Percentiles rank a stretch among this genome's conserved stretches.
These are phyloP conservation scores for Sciaenops ocellatus DNA, from an alignment of 2,797 vertebrate species.

Conservation along the genomic window DNA sequence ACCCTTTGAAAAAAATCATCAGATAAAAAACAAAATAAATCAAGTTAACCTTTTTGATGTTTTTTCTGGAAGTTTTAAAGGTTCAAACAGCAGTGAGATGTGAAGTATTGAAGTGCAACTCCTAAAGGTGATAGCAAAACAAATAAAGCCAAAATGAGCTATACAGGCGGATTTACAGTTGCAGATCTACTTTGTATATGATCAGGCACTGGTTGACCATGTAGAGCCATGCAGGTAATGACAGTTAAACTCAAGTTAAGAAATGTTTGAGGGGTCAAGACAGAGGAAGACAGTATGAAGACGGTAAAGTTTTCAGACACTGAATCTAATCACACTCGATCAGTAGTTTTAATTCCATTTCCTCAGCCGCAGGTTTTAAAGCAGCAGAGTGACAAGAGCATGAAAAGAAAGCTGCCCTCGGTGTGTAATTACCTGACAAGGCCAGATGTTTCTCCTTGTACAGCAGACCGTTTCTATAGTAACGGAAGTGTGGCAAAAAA, in stretches of 20 bases:
- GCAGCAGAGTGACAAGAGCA: slow-evolving; percentile 22
- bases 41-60: no score
- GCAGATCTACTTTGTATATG: not conserved
- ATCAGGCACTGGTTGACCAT: not conserved
- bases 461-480: slow-evolving; percentile 51
- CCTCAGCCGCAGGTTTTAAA: slow-evolving; percentile 11
- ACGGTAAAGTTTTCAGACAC: not conserved
- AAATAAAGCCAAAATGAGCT: not conserved
- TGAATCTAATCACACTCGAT: not conserved
- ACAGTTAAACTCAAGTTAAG: not conserved
- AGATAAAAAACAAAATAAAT: no score
- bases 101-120: not conserved
- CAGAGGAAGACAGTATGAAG: not conserved
- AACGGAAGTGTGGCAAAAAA: slow-evolving; percentile 16
- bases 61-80: no score
- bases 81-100: no score
- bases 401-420: slow-evolving; percentile 26
- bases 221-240: not conserved
- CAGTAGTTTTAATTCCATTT: slow-evolving; percentile 21
- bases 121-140: not conserved
- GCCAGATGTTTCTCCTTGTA: slow-evolving; percentile 36
- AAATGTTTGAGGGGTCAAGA: not conserved
- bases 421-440: slow-evolving; percentile 46
- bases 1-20: not conserved
- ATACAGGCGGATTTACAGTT: not conserved